phyloP scores from a whole-genome alignment of 2,888 invertebrate species.

The Eupithecia abbreviata region DNA sequence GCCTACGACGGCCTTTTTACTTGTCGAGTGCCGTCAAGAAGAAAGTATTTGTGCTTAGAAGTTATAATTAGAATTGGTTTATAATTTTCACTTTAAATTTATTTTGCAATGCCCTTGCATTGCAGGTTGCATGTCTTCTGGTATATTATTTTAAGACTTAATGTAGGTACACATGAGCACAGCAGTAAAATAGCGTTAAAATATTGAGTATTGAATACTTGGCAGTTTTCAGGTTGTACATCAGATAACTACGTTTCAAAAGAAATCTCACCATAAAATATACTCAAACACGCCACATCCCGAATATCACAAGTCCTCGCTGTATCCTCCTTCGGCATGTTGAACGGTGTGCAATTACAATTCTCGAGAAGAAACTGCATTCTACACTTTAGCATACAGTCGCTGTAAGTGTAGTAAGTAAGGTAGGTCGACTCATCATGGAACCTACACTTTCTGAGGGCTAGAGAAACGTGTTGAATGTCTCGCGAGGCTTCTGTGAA shows the following conservation, averaged over 20 bases:
- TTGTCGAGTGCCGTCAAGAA: too few relatives aligned
- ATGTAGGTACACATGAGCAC: too few relatives aligned
- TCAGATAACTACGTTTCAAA: neutral
- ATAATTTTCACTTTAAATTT: too few relatives aligned
- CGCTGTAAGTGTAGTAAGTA: conserved; percentile 82
- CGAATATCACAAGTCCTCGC: conserved; percentile 77
- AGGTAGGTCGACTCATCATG: conserved; percentile 78
- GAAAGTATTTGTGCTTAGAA: too few relatives aligned
- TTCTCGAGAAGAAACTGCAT: conserved; percentile 76
- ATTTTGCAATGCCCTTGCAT: too few relatives aligned
- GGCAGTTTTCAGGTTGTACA: too few relatives aligned
- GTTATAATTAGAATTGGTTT: too few relatives aligned
- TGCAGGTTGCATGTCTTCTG: too few relatives aligned
- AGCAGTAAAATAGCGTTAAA: too few relatives aligned
- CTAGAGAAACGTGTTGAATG: conserved; percentile 71
- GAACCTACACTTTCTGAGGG: conserved; percentile 83
- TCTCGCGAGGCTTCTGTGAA: conserved; percentile 76
- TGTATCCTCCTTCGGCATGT: conserved; percentile 73
- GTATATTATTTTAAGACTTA: too few relatives aligned
- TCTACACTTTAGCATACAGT: conserved; percentile 84
- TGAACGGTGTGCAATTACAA: conserved; percentile 84
- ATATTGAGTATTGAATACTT: too few relatives aligned
- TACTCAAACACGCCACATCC: conserved; percentile 78
- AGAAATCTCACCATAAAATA: conserved; percentile 68
- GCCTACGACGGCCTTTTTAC: too few relatives aligned